Base-by-base conservation (phyloP, 23 tunicate species). In the Botrylloides violaceus region DNA sequence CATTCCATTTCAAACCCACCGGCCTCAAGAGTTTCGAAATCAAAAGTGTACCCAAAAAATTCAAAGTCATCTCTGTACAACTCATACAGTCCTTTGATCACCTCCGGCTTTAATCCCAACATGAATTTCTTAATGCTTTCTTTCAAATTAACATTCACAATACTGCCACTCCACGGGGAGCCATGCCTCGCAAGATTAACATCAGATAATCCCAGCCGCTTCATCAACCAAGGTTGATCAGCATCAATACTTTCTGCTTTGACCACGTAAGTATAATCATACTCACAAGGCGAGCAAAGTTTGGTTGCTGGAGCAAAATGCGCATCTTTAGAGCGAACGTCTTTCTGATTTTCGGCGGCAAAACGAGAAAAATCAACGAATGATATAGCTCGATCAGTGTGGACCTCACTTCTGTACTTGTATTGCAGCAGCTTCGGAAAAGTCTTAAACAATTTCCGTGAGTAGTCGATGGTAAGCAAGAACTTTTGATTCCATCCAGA, bases 401-500 rank as follows among this genome's bases (percentile, higher is more conserved):
- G n/a, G 0, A 43, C 37, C 31, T 37, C 20, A 35, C 37, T 68
- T 25, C 74, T 68, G 74, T 43, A 68, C 74, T 68, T 68, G 74
- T 37, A 68, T 32, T 68, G n/a, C 5, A 68, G 22, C 29, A 68
- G 23, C 4, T 22, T 19, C 20, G 43, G 43, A 6, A 19, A 68
- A 9, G 58, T 37, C 37, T 43, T 39, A 43, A 68, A 68, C 26
- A 68, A 22, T 35, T 39, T 32, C n/a, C 12, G 56, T 56, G 56
- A 68, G 58, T 68, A 68, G 30, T 68, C 37, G 1, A 43, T 32
- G 36, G 26, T 68, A 5, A 68, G 4, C 58, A 68, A n/a, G 37
- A 68, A 68, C 28, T 68, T 68, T 43, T 68, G 74, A 37, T 68
- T 68, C 74, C 74, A 68, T 36, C 58, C 74, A 0, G 74, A 68